These are phyloP conservation scores for Rallus limicola DNA, from an alignment of 2,113 vertebrate genomes.

Conservation along the genomic window DNA sequence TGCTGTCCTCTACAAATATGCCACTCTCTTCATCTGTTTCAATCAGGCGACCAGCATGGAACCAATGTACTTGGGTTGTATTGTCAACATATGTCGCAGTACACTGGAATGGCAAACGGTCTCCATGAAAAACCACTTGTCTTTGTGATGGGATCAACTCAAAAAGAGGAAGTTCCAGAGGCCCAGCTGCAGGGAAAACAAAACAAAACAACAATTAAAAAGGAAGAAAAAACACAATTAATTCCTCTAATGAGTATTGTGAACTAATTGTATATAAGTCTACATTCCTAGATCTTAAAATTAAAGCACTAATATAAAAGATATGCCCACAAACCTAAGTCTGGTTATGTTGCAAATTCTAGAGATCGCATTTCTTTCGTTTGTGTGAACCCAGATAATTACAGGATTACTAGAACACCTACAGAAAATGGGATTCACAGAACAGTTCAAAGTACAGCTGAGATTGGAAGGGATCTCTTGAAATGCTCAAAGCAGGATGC, in stretches of 20 bases:
- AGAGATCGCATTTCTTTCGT: not conserved
- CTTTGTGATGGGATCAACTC: conserved; percentile 90
- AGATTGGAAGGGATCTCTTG: not conserved
- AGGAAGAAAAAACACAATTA: fast-evolving
- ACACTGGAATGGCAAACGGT: conserved; percentile 89
- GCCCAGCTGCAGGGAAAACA: conserved; percentile 75
- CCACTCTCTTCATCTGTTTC: conserved; percentile 81
- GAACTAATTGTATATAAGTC: not conserved
- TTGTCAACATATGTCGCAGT: conserved; percentile 84
- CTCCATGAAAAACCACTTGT: conserved; percentile 89
- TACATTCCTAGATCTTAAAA: not conserved
- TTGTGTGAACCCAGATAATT: not conserved
- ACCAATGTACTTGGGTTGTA: conserved; percentile 81
- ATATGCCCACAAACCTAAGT: not conserved
- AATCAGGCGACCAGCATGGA: conserved; percentile 75
- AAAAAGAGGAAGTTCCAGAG: conserved; percentile 88
- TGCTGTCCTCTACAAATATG: conserved; percentile 86
- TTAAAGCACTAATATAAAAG: not conserved
- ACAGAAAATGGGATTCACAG: not conserved
- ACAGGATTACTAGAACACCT: not conserved
- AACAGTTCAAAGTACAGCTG: not conserved
- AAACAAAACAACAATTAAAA: not conserved
- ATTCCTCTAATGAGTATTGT: not conserved
- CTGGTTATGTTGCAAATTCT: not conserved
- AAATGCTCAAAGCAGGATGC: not conserved